Percentiles rank a stretch among this genome's conserved stretches.
Conservation (phyloP, 2,113 vertebrate genomes). For the Beaufortia kweichowensis region DNA sequence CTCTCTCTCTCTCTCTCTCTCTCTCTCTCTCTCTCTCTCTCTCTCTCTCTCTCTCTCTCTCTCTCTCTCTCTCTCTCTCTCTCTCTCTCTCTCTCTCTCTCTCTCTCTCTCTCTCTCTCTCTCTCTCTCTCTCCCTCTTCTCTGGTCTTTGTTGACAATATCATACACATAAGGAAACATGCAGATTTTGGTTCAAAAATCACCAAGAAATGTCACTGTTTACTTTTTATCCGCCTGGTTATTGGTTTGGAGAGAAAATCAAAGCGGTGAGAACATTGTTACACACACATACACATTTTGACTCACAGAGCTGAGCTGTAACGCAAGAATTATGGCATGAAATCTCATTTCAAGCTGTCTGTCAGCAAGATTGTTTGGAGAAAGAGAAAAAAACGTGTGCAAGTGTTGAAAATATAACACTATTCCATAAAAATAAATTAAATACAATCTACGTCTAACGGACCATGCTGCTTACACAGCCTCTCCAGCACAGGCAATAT, state of each 20-base stretch:
- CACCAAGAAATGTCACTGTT: not conserved
- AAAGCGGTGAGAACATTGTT: not conserved
- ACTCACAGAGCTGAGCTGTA: not conserved
- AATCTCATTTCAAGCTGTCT: slow-evolving; percentile 19
- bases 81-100: too few species aligned
- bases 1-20: not conserved
- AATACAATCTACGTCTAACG: slow-evolving; percentile 36
- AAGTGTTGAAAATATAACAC: slow-evolving; percentile 12
- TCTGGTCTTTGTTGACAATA: too few species aligned
- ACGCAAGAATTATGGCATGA: slow-evolving; percentile 7
- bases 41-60: too few species aligned
- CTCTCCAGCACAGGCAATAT: not conserved
- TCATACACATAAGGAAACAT: too few species aligned
- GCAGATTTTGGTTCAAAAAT: not conserved
- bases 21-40: not conserved
- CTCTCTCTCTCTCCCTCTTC: too few species aligned
- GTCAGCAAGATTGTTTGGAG: not conserved
- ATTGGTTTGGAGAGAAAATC: not conserved
- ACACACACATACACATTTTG: not conserved
- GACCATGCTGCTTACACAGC: slow-evolving; percentile 25
- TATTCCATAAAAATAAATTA: slow-evolving; percentile 43
- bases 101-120: too few species aligned
- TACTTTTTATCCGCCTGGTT: not conserved
- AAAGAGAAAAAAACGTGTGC: slow-evolving; percentile 12
- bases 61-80: too few species aligned